phyloP scores from a whole-genome alignment of 2,888 invertebrate species.

The Deroplatys truncata region DNA sequence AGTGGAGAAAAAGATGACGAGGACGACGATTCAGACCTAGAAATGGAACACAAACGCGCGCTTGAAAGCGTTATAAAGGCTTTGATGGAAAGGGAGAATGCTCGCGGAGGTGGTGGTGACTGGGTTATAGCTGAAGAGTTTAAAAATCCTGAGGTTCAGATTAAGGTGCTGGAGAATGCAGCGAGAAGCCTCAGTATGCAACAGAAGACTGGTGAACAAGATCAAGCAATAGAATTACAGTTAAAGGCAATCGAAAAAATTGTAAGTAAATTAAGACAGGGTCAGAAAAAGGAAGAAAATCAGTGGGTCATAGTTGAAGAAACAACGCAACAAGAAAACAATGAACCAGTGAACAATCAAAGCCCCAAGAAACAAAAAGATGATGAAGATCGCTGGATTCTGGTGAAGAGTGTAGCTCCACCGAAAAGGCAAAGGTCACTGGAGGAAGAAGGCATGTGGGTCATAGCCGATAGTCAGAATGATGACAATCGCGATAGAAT shows the following conservation, averaged over 20 bases:
- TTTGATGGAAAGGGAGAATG: neutral
- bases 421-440: neutral
- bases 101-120: neutral
- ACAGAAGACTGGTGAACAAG: neutral
- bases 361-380: neutral
- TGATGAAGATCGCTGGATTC: neutral
- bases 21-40: conserved; percentile 43
- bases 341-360: neutral
- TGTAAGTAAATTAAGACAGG: neutral
- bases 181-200: neutral
- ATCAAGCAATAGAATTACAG: neutral
- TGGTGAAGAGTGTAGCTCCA: neutral
- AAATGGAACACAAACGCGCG: conserved; percentile 53
- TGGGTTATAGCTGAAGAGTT: conserved; percentile 8
- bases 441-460: neutral
- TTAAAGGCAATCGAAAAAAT: neutral
- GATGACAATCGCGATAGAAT: neutral
- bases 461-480: neutral
- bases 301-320: neutral
- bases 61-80: conserved; percentile 43
- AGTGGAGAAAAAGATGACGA: conserved; percentile 39
- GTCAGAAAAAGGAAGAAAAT: neutral
- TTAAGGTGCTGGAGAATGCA: neutral
- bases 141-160: neutral
- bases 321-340: neutral